phyloP scores from a whole-genome alignment of 2,113 vertebrate species.

The Nyctibius bracteatus region DNA sequence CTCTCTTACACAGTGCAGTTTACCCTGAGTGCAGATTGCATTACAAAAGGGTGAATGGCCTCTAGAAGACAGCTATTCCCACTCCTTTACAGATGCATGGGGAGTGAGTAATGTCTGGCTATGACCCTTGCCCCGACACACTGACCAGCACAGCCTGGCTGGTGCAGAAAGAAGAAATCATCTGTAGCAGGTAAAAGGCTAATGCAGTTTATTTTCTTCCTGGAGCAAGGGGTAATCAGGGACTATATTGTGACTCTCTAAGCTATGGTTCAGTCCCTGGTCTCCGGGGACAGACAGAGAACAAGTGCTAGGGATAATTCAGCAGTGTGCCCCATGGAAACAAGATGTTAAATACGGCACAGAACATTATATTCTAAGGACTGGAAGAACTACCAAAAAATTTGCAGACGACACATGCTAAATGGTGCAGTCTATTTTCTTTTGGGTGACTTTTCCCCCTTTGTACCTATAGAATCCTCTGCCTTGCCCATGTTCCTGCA shows the following conservation, averaged over 20 bases:
- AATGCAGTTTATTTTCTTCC: slow-evolving; percentile 66
- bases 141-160: slow-evolving; percentile 57
- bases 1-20: slow-evolving; percentile 32
- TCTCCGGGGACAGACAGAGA: background rate
- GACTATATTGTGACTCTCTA: slow-evolving; percentile 36
- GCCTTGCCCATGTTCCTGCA: background rate
- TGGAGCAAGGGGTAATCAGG: slow-evolving; percentile 57
- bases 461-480: background rate
- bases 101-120: slow-evolving; percentile 58
- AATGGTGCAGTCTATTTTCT: background rate
- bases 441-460: background rate
- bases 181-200: slow-evolving; percentile 63
- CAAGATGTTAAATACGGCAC: background rate
- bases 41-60: slow-evolving; percentile 45
- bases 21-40: slow-evolving; percentile 52
- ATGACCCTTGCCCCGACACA: slow-evolving; percentile 46
- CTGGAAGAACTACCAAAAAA: background rate
- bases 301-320: background rate
- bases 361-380: background rate
- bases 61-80: slow-evolving; percentile 59
- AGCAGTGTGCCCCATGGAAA: background rate
- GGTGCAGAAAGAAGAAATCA: slow-evolving; percentile 57
- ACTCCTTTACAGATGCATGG: slow-evolving; percentile 35
- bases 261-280: slow-evolving; percentile 30
- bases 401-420: background rate